phyloP scores from a whole-genome alignment of 2,113 vertebrate genomes.

The Melanerpes formicivorus region DNA sequence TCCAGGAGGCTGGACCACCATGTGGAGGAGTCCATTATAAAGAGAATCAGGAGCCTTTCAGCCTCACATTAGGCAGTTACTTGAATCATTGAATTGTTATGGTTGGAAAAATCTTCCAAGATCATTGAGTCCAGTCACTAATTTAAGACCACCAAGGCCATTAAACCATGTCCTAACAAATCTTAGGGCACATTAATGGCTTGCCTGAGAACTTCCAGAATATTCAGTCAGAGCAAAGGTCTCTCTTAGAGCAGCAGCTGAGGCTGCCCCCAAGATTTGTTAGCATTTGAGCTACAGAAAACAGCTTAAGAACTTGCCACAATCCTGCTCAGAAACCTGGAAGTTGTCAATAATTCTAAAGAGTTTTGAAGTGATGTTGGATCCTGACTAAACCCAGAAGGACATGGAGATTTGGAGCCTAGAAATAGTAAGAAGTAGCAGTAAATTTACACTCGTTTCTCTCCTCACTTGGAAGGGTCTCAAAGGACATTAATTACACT shows the following conservation, averaged over 20 bases:
- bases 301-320: not conserved
- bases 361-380: not conserved
- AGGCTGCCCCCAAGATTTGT: not conserved
- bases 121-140: no score
- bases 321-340: not conserved
- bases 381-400: not conserved
- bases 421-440: not conserved
- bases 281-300: not conserved
- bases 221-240: no score
- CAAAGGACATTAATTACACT: slow-evolving; percentile 42
- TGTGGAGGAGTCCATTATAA: not conserved
- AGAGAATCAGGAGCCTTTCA: no score
- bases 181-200: no score
- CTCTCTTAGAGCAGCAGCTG: no score
- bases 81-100: no score
- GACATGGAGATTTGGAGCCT: not conserved
- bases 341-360: not conserved
- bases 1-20: not conserved
- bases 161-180: no score
- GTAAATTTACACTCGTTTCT: slow-evolving; percentile 26
- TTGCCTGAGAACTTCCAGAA: no score
- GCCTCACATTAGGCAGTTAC: no score
- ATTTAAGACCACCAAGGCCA: no score
- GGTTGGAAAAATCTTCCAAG: no score
- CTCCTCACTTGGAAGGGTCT: slow-evolving; percentile 28